Evolutionary conservation across 2,888 invertebrate genomes (phyloP), one percentile per base, ranked within the genome.

Genomic region (Diabrotica balteata): DNA sequence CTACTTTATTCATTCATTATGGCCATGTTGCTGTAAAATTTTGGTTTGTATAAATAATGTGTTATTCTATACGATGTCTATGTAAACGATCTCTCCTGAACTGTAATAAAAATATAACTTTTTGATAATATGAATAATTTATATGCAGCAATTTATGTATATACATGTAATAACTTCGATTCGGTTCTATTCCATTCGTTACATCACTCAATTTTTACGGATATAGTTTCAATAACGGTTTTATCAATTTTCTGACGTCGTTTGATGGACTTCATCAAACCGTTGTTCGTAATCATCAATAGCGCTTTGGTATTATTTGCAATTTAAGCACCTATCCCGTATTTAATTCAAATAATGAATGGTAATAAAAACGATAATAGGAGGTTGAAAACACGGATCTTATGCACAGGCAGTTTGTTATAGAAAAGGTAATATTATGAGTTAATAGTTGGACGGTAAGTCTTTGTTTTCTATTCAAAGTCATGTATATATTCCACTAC

Each of bases 271-370:
- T 51, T 50, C 59, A 59, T 43, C 43, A 44, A 61, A 61, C 61
- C 52, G 63, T 63, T 63, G 49, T 63, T 55, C 63, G 55, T 55
- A 63, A 63, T 63, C 42, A 55, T 44, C 54, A 44, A 57, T 49
- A 44, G 61, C 61, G 52, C 52, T 53, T 61, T 51, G 45, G 44
- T 43, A 57, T 63, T 63, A 63, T 63, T 63, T 63, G 63, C 55
- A 63, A 64, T 68, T 64, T 66, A 61, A 60, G 46, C 59, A 68
- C 51, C 63, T 57, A 68, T 60, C 58, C 61, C 57, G 57, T 68
- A 70, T 70, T 70, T 69, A 70, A 68, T 63, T 53, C 67, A 63
- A 63, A 58, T 70, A 67, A 72, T 70, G 64, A 67, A 63, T 66
- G 63, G 64, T 65, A 63, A 68, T 66, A 70, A 59, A 32, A 59